Evolutionary conservation across 2,888 invertebrate species (phyloP), one percentile per base, ranked within the genome.

Genomic region (Ophion obscuratus): DNA sequence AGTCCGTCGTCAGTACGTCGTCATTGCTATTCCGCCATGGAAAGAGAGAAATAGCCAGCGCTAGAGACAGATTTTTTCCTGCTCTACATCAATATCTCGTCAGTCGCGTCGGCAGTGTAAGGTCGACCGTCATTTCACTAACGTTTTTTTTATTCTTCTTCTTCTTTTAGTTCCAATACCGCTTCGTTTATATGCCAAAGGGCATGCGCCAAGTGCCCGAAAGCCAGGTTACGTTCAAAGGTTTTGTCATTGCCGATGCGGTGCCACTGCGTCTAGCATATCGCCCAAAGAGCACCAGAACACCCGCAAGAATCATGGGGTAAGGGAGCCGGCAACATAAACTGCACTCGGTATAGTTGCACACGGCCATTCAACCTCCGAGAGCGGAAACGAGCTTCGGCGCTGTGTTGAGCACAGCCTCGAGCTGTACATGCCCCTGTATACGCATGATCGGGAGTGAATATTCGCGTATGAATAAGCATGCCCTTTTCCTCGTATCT

Each of bases 301-400:
- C 83, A 68, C 64, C 62, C 64, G 53, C 68, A 20, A 68, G 78
- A 78, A 47, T 70, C 61, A 53, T 53, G 66, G 40, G 17, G 20
- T 36, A 64, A 36, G 47, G 5, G 44, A 10, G 40, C 24, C 36
- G 36, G 57, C 10, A 83, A 77, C 67, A 77, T 68, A 61, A 83
- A 86, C 57, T 47, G 57, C 44, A 68, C 68, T 44, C 75, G 31
- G 24, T 71, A 17, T 53, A 40, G 40, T 66, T 44, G 71, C n/a
- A 70, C 66, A 36, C 57, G 59, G 74, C 78, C 78, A 75, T 81
- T 81, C 66, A 78, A 83, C 68, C 67, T 62, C 20, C 57, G 31
- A 57, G 62, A 86, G 44, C 57, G 77, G 62, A 86, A 86, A 81
- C 62, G 68, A 80, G 67, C 66, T 81, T 31, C 44, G 20, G 31